phyloP scores from a whole-genome alignment of 2,113 vertebrate genomes.

The Sander lucioperca region DNA sequence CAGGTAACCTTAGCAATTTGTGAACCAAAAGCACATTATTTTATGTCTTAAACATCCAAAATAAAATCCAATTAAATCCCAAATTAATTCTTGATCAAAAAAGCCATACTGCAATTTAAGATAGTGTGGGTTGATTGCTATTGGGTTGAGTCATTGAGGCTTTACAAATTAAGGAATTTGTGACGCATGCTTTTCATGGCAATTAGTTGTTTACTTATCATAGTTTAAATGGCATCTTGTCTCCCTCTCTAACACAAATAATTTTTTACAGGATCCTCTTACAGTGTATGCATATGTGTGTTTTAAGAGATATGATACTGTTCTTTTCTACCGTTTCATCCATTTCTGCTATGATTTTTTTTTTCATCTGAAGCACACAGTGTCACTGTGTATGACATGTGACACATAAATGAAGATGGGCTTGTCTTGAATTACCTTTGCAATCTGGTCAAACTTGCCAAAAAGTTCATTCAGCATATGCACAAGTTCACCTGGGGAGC shows the following conservation, averaged over 20 bases:
- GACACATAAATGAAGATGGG: neutral
- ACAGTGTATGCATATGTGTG: too few species aligned
- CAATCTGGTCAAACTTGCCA: constrained; percentile 98
- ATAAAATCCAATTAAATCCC: constrained; percentile 6
- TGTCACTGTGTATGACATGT: neutral
- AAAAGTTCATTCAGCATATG: constrained; percentile 98
- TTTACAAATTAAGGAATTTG: neutral
- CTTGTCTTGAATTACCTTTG: constrained; percentile 87
- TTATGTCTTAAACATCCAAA: constrained; percentile 3
- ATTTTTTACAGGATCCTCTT: neutral
- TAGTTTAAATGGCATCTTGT: too few species aligned
- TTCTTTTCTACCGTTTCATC: neutral
- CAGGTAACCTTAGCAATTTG: neutral
- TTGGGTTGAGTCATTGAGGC: constrained; percentile 6
- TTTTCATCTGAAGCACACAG: neutral
- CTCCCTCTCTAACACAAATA: neutral
- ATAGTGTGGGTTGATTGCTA: neutral
- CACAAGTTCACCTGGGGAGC: constrained; percentile 95
- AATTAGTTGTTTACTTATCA: neutral
- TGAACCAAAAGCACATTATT: constrained; percentile 1
- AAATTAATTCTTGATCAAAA: constrained; percentile 30
- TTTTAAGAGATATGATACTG: too few species aligned
- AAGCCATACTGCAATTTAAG: neutral
- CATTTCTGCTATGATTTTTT: neutral
- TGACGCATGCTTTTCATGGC: neutral